Evolutionary conservation across 2,113 vertebrate genomes (phyloP).

Genomic region (Hepsetus odoe): DNA sequence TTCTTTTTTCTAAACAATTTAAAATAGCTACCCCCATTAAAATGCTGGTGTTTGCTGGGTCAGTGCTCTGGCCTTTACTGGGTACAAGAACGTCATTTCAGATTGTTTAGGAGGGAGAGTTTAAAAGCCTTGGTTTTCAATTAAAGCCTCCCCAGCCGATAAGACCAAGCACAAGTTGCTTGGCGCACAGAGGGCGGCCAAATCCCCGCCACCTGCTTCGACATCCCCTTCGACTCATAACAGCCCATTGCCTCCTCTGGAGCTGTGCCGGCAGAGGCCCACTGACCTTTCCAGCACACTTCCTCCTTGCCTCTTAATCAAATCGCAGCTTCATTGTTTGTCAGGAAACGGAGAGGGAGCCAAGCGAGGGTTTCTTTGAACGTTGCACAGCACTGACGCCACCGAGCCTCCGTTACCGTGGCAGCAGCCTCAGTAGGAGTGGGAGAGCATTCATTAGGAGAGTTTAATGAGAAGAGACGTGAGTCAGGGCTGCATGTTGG

Average conservation of each 20-base stretch:
- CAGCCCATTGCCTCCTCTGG: neutral
- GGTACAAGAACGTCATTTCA: neutral
- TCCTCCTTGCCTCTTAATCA: constrained; percentile 15
- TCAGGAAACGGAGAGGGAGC: constrained; percentile 23
- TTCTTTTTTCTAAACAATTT: too few species aligned
- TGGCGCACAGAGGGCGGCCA: neutral
- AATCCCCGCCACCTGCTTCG: neutral
- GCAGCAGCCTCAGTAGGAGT: neutral
- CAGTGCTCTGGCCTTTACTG: neutral
- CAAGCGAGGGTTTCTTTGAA: neutral
- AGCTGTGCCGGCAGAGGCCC: neutral
- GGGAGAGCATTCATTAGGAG: constrained; percentile 15
- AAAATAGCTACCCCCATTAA: neutral
- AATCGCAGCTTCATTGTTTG: constrained; percentile 30
- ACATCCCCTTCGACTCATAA: neutral
- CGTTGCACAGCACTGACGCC: neutral
- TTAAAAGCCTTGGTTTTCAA: constrained; percentile 8
- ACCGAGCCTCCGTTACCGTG: constrained; percentile 16
- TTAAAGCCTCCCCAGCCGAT: constrained; percentile 18
- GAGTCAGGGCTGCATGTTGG: constrained; percentile 4
- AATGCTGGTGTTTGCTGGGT: neutral
- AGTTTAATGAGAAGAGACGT: constrained; percentile 28
- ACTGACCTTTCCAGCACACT: constrained; percentile 16
- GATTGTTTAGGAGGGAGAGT: neutral
- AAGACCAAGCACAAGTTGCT: neutral